phyloP scores from a whole-genome alignment of 2,797 vertebrate species.

The Chaetodon trifasciatus region DNA sequence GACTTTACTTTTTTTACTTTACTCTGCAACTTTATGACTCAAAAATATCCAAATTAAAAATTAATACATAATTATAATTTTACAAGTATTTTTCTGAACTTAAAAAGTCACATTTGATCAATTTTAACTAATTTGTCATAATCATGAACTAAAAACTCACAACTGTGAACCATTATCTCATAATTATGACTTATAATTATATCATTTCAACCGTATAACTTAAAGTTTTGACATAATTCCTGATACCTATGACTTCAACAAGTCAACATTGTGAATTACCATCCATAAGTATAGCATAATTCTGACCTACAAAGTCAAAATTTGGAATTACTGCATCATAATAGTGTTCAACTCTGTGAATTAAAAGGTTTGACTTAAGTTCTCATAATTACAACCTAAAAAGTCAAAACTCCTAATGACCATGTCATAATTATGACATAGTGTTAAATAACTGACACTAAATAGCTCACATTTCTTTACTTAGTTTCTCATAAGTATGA shows the following conservation, averaged over 20 bases:
- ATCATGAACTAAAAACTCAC: neutral
- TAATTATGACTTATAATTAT: neutral
- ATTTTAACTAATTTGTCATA: neutral
- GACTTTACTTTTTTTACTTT: too few species aligned
- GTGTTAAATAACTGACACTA: too few species aligned
- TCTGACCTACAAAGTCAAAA: neutral
- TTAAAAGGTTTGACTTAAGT: neutral
- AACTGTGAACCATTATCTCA: neutral
- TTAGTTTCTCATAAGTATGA: too few species aligned
- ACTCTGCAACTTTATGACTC: too few species aligned
- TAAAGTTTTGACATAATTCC: neutral
- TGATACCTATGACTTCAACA: neutral
- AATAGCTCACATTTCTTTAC: too few species aligned
- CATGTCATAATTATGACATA: too few species aligned
- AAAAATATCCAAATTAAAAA: too few species aligned
- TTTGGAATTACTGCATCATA: too few species aligned
- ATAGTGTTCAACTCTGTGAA: neutral
- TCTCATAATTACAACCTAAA: neutral
- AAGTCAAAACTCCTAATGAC: neutral
- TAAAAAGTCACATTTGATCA: too few species aligned
- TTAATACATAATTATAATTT: neutral
- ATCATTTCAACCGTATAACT: neutral
- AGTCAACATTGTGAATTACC: neutral
- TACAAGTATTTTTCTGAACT: neutral
- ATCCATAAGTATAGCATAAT: too few species aligned